Base-by-base conservation (phyloP, 2,797 vertebrate genomes). In the Sebastes cheni region DNA sequence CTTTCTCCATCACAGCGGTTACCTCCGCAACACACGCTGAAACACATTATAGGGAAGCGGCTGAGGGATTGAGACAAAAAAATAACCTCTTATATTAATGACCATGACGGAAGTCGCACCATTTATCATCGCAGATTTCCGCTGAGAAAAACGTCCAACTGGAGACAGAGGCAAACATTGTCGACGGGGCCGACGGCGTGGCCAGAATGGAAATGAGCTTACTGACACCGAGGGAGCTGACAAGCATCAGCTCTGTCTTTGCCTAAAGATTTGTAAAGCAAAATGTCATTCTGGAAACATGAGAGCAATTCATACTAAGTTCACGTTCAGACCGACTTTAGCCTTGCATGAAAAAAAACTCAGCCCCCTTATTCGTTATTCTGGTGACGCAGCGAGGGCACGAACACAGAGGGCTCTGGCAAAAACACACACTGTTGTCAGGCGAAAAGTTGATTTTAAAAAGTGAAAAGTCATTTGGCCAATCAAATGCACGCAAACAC, bases 1-100 rank as follows among this genome's bases (percentile, higher is more conserved):
- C 79, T 90, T 94, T 92, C 89, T 90, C 85, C 79, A 87, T 93
- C 89, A 70, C 80, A 25, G 73, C 79, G 73, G 83, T 85, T 39
- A 69, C 83, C 54, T 65, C 65, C 58, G 86, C 75, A 55, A 34
- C 67, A 83, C 32, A 65, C 42, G 56, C 65, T 60, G 11, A 84
- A 80, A 75, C 81, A 76, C 83, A 59, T 52, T 88, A 82, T 88
- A 65, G 30, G 73, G 69, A 77, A 72, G 79, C 9, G 22, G 66
- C 73, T 55, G 61, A 72, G 59, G 67, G 83, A 81, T 83, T 87
- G 80, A 83, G 83, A 81, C 75, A 79, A 50, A 79, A 58, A 69
- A 55, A 79, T 34, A 78, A 75, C 54, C 54, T 77, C 39, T 55
- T 32, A 67, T 75, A 83, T 83, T 62, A 79, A 82, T 23, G 67